Evolutionary conservation across 2,113 vertebrate genomes (phyloP), one percentile per base, ranked within the genome.

Genomic region (Boleophthalmus pectinirostris): DNA sequence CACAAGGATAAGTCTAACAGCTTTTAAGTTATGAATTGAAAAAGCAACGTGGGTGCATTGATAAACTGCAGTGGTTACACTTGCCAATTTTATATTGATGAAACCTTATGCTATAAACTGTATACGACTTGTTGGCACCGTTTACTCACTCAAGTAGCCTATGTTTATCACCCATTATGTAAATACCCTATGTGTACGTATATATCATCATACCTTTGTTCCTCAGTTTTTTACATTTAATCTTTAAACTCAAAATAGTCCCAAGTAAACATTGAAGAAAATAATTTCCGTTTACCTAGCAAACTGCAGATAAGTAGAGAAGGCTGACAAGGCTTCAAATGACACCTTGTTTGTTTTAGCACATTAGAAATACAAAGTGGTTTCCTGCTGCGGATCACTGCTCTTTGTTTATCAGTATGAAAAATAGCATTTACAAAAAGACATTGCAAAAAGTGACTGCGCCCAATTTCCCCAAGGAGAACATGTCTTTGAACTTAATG

Each of bases 401-500:
- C 20, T 77, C 38, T 14, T 45, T 68, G n/a, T 73, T 82, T 61
- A 57, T 79, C 64, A 63, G 45, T 35, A 65, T 8, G 15, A 49
- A 33, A n/a, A 65, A 77, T 63, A 69, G 8, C 60, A 43, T 68
- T 70, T n/a, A 70, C 63, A 71, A 56, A 68, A 24, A 68, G 45
- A 75, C 61, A 56, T 23, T 47, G 69, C 64, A 66, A 77, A 46
- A 61, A 70, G 51, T 65, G 3, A 65, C 46, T 77, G 71, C 60
- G 60, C 67, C 63, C 2, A 25, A 67, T 68, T 61, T 15, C 35
- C 61, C 77, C 70, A 72, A 46, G 56, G 73, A 68, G 72, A 20
- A 2, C 65, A 15, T 68, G 73, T 63, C 47, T 85, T 61, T 75
- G 75, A 84, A 77, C 73, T 69, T 61, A 81, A 77, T 56, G 60